phyloP scores from a whole-genome alignment of 23 tunicate species.

The Styela clava region DNA sequence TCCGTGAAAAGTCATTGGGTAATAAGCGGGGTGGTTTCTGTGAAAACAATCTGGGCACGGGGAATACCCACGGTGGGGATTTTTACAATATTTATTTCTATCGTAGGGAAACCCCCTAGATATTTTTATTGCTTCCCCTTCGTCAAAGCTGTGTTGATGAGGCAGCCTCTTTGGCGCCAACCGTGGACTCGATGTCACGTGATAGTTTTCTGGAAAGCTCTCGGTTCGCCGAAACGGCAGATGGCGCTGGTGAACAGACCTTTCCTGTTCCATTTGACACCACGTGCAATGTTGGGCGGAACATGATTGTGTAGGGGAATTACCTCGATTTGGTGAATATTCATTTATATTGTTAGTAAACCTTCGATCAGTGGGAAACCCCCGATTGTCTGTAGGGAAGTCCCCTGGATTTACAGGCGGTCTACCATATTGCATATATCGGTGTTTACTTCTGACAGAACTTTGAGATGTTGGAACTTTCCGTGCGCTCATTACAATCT shows the following conservation, averaged over 20 bases:
- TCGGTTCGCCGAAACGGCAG: conserved; percentile 14
- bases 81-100: background rate
- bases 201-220: conserved; percentile 3
- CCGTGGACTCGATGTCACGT: conserved; percentile 5
- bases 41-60: conserved; percentile 32
- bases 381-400: background rate
- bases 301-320: conserved; percentile 11
- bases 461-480: background rate
- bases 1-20: background rate
- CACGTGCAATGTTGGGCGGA: conserved; percentile 19
- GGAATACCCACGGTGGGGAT: conserved; percentile 21
- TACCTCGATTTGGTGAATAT: background rate
- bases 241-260: conserved; percentile 15
- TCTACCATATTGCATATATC: background rate
- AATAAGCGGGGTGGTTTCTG: background rate
- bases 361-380: background rate
- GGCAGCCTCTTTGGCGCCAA: background rate
- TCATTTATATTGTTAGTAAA: background rate
- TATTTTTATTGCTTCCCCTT: background rate
- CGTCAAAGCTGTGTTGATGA: conserved; percentile 5
- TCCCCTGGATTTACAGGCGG: background rate
- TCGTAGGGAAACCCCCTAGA: conserved; percentile 30
- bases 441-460: background rate
- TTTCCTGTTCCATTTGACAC: conserved; percentile 22
- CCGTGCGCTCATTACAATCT: background rate